A percentile compares a stretch with the other conserved stretches of the same genome.
Evolutionary conservation across 2,797 vertebrate species (phyloP).

Genomic region (Cryptoprocta ferox): DNA sequence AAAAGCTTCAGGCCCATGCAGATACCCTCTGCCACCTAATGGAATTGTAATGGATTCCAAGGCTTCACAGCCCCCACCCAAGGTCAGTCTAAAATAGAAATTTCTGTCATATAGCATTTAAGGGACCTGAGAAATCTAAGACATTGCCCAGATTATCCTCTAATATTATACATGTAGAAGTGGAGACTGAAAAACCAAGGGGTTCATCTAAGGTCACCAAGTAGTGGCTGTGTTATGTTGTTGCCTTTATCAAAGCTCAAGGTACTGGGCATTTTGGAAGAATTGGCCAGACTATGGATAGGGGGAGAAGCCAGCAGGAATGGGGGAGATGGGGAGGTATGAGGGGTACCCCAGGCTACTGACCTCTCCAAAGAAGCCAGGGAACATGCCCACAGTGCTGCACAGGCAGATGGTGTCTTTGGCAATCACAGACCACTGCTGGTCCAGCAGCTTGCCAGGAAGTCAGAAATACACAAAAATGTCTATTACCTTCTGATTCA

Average conservation of each 20-base stretch:
- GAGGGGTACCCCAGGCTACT: background rate
- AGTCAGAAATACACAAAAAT: background rate
- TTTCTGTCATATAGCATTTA: background rate
- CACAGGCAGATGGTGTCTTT: background rate
- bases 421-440: background rate
- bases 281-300: background rate
- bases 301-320: background rate
- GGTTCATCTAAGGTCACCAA: background rate
- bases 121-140: background rate
- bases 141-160: background rate
- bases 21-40: constrained; percentile 71
- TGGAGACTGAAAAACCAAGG: background rate
- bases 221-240: fast-evolving
- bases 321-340: background rate
- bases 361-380: background rate
- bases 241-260: background rate
- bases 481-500: background rate
- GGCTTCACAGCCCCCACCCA: constrained; percentile 68
- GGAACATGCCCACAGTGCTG: background rate
- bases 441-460: background rate
- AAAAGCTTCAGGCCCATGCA: constrained; percentile 79
- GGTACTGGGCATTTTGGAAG: background rate
- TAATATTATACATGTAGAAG: background rate
- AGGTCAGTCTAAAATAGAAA: constrained; percentile 65
- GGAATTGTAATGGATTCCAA: constrained; percentile 81